Evolutionary conservation across 2,797 vertebrate genomes (phyloP).

Genomic region (Pangasius macronema): DNA sequence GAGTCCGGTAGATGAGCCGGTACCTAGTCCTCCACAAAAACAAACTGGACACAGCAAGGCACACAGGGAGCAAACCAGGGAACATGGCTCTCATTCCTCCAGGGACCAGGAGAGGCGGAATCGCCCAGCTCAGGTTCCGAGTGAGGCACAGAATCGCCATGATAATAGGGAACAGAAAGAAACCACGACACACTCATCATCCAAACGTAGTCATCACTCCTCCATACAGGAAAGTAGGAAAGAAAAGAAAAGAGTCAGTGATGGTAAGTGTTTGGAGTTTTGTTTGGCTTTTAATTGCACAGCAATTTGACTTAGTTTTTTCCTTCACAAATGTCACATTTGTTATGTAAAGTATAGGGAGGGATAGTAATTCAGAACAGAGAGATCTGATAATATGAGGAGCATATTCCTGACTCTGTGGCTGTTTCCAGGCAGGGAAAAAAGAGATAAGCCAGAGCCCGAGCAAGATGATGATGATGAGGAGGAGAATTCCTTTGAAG

Average conservation of each 20-base stretch:
- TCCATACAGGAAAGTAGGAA: slow-evolving; percentile 65
- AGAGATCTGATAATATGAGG: background rate
- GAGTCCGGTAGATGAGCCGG: slow-evolving; percentile 67
- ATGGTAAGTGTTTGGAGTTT: slow-evolving; percentile 65
- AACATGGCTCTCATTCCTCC: slow-evolving; percentile 63
- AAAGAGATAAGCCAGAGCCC: slow-evolving; percentile 59
- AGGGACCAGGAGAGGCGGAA: slow-evolving; percentile 66
- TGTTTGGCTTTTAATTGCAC: background rate
- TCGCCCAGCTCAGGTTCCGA: slow-evolving; percentile 63
- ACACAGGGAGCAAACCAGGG: slow-evolving; percentile 66
- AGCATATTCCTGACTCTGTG: background rate
- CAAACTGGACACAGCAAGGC: slow-evolving; percentile 67
- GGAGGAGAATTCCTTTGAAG: slow-evolving; percentile 79
- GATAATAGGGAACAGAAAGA: slow-evolving; percentile 66
- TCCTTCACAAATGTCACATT: background rate
- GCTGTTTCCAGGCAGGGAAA: slow-evolving; percentile 62
- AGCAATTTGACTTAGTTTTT: background rate
- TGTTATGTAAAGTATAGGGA: background rate
- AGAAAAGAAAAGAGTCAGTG: slow-evolving; percentile 69
- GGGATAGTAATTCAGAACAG: background rate
- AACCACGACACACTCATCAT: slow-evolving; percentile 67
- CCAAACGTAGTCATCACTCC: slow-evolving; percentile 71
- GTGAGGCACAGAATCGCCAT: slow-evolving; percentile 65
- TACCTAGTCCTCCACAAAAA: slow-evolving; percentile 68
- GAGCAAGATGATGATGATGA: slow-evolving; percentile 64